phyloP scores from a whole-genome alignment of 2,888 invertebrate genomes.

The Lochmaea capreae region DNA sequence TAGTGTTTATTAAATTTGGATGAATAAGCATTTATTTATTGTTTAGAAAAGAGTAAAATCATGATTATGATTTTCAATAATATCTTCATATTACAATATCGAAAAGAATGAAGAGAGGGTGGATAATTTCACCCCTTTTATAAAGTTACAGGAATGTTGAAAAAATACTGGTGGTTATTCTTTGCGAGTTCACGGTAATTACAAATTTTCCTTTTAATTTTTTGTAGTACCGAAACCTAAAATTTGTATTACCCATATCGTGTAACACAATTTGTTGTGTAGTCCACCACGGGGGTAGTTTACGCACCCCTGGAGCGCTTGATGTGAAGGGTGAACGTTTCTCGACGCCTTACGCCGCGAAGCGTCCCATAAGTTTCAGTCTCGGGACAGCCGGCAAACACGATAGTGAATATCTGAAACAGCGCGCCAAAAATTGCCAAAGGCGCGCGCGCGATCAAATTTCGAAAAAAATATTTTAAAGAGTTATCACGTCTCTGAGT shows the following conservation, averaged over 20 bases:
- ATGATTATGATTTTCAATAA: too few relatives aligned
- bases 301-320: slow-evolving; percentile 58
- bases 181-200: too few relatives aligned
- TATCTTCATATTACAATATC: too few relatives aligned
- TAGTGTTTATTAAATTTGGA: too few relatives aligned
- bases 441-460: slow-evolving; percentile 27
- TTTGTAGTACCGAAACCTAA: too few relatives aligned
- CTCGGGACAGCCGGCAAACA: slow-evolving; percentile 53
- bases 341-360: slow-evolving; percentile 50
- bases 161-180: too few relatives aligned
- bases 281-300: slow-evolving; percentile 44
- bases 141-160: too few relatives aligned
- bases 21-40: too few relatives aligned
- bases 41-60: too few relatives aligned
- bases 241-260: slow-evolving; percentile 7
- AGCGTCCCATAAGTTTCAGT: slow-evolving; percentile 53
- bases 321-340: slow-evolving; percentile 57
- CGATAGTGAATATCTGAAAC: slow-evolving; percentile 47
- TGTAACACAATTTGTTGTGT: slow-evolving; percentile 40
- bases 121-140: too few relatives aligned
- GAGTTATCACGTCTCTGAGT: neutral
- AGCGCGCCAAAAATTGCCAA: slow-evolving; percentile 15
- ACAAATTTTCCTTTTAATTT: too few relatives aligned
- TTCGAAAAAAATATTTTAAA: slow-evolving; percentile 16
- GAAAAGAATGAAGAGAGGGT: too few relatives aligned